A percentile compares a stretch with the other conserved stretches of the same genome.
Conservation (phyloP, 2,888 invertebrate species). For the Tuberolachnus salignus region DNA sequence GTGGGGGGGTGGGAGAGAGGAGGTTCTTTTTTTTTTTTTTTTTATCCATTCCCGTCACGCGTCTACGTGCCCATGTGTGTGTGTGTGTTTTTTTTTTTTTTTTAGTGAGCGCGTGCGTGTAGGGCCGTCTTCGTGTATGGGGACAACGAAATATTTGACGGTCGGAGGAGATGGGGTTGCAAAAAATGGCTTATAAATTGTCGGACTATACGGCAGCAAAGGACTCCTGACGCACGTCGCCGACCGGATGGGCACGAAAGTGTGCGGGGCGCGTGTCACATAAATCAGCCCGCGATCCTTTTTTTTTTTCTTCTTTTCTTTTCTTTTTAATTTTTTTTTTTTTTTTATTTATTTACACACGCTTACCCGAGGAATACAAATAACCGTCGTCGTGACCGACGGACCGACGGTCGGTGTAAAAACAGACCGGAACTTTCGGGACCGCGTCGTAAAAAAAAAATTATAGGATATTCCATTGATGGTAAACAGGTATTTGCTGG, state of each 20-base stretch:
- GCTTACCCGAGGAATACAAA: conserved; percentile 1
- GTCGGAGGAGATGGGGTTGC: neutral
- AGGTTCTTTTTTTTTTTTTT: conserved; percentile 8
- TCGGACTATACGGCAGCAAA: neutral
- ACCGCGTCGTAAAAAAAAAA: no score
- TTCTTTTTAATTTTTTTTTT: conserved; percentile 8
- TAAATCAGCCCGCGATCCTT: conserved; percentile 27
- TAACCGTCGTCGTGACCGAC: neutral
- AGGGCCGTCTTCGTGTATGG: no score
- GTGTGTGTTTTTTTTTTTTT: no score
- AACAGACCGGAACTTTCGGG: no score
- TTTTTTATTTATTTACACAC: neutral
- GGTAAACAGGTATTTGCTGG: no score
- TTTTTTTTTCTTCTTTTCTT: neutral
- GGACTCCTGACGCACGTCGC: neutral
- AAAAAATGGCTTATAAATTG: conserved; percentile 37
- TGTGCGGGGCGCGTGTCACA: neutral
- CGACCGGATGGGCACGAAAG: neutral
- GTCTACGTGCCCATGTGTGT: neutral
- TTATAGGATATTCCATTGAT: no score
- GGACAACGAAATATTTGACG: neutral
- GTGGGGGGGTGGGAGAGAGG: no score
- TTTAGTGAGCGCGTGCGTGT: no score
- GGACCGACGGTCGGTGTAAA: no score
- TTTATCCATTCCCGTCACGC: conserved; percentile 11